phyloP scores from a whole-genome alignment of 2,888 invertebrate genomes.

The Lacanobia wlatinum region DNA sequence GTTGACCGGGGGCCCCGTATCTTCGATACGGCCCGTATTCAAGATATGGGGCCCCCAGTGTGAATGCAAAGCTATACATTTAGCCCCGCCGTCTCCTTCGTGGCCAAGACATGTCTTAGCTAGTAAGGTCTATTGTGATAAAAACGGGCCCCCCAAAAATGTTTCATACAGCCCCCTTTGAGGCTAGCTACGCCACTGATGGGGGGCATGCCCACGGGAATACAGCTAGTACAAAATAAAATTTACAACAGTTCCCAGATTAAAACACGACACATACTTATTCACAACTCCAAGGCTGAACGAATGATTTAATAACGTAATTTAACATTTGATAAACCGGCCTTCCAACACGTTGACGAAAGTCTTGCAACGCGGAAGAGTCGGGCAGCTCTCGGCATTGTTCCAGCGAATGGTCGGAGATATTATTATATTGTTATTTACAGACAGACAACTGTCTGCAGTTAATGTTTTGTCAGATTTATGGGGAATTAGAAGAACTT shows the following conservation, averaged over 20 bases:
- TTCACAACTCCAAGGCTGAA: conserved; percentile 20
- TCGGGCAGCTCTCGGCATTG: conserved; percentile 69
- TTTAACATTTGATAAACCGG: conserved; percentile 55
- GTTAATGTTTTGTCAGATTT: conserved; percentile 52
- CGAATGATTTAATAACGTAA: conserved; percentile 46
- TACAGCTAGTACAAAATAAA: neutral
- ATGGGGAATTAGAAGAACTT: conserved; percentile 51
- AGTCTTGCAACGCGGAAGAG: conserved; percentile 62
- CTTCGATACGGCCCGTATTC: no score
- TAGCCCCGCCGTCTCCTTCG: no score
- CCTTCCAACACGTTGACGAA: conserved; percentile 54
- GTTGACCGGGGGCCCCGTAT: no score
- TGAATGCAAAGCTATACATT: no score
- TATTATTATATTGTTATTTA: conserved; percentile 64
- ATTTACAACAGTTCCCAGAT: conserved; percentile 6
- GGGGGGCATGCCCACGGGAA: neutral
- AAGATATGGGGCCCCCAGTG: no score
- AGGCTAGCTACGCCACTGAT: no score
- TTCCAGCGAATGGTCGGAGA: conserved; percentile 69
- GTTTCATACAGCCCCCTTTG: no score
- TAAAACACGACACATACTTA: conserved; percentile 19
- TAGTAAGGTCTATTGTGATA: no score
- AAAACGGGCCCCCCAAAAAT: no score
- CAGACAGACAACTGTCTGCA: conserved; percentile 68
- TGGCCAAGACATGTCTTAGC: no score